These are phyloP conservation scores for Heliconius hortense DNA, from an alignment of 2,888 invertebrate genomes.

Conservation along the genomic window DNA sequence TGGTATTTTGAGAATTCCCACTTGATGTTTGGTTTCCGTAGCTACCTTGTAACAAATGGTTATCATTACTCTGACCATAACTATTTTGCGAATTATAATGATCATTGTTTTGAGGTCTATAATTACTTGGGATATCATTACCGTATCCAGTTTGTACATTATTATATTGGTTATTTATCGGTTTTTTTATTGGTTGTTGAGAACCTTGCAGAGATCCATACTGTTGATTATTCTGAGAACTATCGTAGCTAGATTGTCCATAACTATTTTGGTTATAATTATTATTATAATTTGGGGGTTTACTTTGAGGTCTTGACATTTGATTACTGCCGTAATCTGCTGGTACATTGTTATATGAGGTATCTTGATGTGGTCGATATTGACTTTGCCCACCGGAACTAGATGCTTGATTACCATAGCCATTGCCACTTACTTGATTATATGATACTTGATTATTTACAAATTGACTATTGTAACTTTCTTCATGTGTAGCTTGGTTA, in stretches of 20 bases:
- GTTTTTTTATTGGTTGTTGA: constrained; percentile 12
- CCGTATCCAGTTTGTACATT: constrained; percentile 25
- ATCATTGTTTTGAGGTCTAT: background rate
- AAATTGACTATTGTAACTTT: constrained; percentile 32
- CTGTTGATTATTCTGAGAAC: constrained; percentile 5
- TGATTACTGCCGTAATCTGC: background rate
- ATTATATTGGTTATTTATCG: constrained; percentile 21
- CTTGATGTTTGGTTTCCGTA: constrained; percentile 27
- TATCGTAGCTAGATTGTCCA: constrained; percentile 22
- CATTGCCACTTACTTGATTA: constrained; percentile 37
- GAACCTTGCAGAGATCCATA: constrained; percentile 13
- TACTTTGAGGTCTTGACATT: constrained; percentile 8
- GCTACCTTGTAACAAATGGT: constrained; percentile 16
- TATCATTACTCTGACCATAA: constrained; percentile 22
- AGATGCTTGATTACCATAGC: constrained; percentile 34
- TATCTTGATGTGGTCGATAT: constrained; percentile 7
- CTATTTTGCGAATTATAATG: constrained; percentile 15
- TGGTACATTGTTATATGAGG: constrained; percentile 2
- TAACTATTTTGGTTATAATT: constrained; percentile 35
- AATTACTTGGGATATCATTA: constrained; percentile 11
- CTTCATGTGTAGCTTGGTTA: constrained; percentile 45
- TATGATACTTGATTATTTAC: constrained; percentile 19
- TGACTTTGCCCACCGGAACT: constrained; percentile 2
- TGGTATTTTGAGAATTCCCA: constrained; percentile 24
- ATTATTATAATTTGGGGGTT: constrained; percentile 6